Evolutionary conservation across 2,888 invertebrate genomes (phyloP), one percentile per base, ranked within the genome.

Genomic region (Fragum whitleyi): DNA sequence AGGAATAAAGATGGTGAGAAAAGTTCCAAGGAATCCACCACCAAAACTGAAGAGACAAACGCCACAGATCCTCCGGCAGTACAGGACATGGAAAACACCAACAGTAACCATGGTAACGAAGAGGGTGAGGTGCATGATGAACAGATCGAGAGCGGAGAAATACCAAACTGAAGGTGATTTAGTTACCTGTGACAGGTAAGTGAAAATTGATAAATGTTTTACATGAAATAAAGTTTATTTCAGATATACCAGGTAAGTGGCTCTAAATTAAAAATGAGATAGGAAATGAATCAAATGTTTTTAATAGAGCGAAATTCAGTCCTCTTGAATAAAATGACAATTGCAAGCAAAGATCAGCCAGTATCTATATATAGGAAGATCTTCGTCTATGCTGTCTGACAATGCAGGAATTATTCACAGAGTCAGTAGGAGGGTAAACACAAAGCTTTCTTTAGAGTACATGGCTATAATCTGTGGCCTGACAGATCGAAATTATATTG

Each of bases 201-300:
- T 83, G 74, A 23, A 59, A 23, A 9, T 36, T 32, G 21, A 32
- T 16, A 61, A 7, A n/a, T 42, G 36, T 47, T 55, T 29, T 29
- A 32, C 28, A 14, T 42, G 62, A 67, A 65, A 71, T 23, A 42
- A 28, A 28, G 71, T 81, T 26, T 71, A 32, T 83, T 83, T 77
- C 80, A 83, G 83, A 75, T 83, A 36, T 65, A 32, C 72, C 83
- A 83, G 83, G 83, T 83, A 83, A 83, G 83, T 83, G 83, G 36
- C 26, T 39, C 39, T 9, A 39, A 39, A 39, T 39, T 6, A 39
- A 36, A 36, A 36, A 36, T n/a, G 62, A 14, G 29, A 36, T n/a
- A n/a, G 9, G 5, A 36, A 36, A 36, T 36, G 32, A 36, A 36
- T 36, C 3, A 36, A n/a, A n/a, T n/a, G n/a, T n/a, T n/a, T n/a